Evolutionary conservation across 2,797 vertebrate species (phyloP).

Genomic region (Hybognathus amarus): DNA sequence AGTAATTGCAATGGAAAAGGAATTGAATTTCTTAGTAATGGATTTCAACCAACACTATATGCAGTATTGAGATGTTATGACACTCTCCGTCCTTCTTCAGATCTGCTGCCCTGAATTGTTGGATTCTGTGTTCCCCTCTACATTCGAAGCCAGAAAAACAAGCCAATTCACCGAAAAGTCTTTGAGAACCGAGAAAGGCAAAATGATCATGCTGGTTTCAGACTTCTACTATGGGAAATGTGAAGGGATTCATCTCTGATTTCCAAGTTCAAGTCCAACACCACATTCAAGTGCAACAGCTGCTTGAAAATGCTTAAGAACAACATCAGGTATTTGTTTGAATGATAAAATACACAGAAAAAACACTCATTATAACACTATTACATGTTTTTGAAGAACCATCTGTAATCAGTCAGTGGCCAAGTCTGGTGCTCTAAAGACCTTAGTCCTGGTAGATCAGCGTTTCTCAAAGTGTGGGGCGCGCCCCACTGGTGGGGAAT

Average conservation of each 20-base stretch:
- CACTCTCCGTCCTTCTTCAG: conserved; percentile 68
- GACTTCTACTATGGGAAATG: conserved; percentile 96
- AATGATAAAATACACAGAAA: neutral
- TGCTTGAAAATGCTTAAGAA: conserved; percentile 97
- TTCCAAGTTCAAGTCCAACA: conserved; percentile 85
- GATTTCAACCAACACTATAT: neutral
- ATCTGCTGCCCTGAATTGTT: conserved; percentile 83
- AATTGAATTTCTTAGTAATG: neutral
- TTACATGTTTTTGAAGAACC: neutral
- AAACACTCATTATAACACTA: neutral
- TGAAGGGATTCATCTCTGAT: conserved; percentile 82
- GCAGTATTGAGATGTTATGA: neutral
- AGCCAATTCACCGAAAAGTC: conserved; percentile 58
- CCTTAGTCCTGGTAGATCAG: neutral
- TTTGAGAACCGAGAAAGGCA: conserved; percentile 83
- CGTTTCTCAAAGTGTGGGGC: too few relatives aligned
- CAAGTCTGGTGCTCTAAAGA: neutral
- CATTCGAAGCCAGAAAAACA: conserved; percentile 69
- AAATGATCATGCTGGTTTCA: conserved; percentile 96
- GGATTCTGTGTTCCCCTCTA: conserved; percentile 71
- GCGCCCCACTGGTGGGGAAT: too few relatives aligned
- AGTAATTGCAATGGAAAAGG: neutral
- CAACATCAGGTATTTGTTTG: conserved; percentile 89
- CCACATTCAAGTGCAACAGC: conserved; percentile 96
- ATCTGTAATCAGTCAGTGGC: neutral